These are phyloP conservation scores for Turnix velox DNA, from an alignment of 2,113 vertebrate species.

Conservation along the genomic window DNA sequence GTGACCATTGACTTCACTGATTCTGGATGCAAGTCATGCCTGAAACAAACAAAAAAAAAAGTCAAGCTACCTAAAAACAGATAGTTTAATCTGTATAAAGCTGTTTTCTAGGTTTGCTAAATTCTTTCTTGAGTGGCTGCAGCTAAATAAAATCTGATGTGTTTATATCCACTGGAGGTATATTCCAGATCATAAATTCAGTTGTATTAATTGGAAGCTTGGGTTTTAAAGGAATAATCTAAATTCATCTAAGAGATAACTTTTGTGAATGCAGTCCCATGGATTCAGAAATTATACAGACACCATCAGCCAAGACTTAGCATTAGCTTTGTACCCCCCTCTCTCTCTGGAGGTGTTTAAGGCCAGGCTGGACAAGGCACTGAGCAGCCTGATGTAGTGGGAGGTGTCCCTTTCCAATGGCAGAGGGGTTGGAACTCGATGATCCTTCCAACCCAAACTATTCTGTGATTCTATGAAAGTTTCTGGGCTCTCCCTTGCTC, in stretches of 20 bases:
- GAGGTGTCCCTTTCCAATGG: no score
- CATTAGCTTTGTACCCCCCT: conserved; percentile 1
- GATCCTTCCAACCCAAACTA: no score
- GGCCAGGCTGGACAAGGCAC: no score
- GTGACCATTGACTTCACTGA: neutral
- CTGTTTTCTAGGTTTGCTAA: neutral
- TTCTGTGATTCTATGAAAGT: no score
- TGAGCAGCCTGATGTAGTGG: no score
- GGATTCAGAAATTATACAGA: neutral
- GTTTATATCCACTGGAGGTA: conserved; percentile 37
- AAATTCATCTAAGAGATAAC: conserved; percentile 1
- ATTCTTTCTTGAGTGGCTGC: neutral
- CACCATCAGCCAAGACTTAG: neutral
- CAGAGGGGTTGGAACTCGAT: no score
- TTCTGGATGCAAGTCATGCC: neutral
- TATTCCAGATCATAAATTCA: conserved; percentile 18
- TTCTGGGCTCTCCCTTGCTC: neutral
- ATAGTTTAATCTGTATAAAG: no score
- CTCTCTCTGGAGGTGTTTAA: no score
- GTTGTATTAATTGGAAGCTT: conserved; percentile 37
- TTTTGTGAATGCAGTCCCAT: neutral
- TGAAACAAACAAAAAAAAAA: neutral
- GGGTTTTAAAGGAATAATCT: neutral
- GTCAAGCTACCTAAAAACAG: neutral
- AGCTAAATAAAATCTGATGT: conserved; percentile 7